phyloP scores from a whole-genome alignment of 1,140 invertebrate genomes.

The Pissodes strobi region DNA sequence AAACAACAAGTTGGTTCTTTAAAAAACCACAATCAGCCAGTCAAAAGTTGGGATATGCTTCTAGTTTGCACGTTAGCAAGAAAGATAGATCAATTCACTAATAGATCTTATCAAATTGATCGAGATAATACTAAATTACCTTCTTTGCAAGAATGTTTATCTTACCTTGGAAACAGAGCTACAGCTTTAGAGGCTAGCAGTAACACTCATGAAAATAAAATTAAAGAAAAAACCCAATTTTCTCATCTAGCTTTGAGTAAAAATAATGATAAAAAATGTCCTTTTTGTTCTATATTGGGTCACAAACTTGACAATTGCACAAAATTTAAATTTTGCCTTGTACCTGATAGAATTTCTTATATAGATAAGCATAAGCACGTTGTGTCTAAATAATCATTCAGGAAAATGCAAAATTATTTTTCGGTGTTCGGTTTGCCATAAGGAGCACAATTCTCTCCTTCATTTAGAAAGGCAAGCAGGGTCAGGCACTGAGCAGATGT shows the following conservation, averaged over 20 bases:
- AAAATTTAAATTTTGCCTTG: not conserved
- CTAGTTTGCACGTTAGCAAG: not conserved
- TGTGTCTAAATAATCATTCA: not conserved
- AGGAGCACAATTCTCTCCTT: no score
- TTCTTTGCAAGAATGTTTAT: conserved; percentile 5
- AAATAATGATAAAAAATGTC: not conserved
- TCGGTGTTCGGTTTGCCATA: no score
- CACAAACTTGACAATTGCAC: not conserved
- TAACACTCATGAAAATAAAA: not conserved
- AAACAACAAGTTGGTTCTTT: conserved; percentile 12
- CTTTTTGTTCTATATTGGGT: not conserved
- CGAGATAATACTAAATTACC: not conserved
- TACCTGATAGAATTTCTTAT: not conserved
- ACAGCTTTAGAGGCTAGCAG: conserved; percentile 10
- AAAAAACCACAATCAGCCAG: conserved; percentile 3
- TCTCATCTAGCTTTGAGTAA: not conserved
- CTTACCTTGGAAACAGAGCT: conserved; percentile 12
- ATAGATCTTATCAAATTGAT: conserved; percentile 9
- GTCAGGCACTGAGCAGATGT: conserved; percentile 1
- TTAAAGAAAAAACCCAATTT: not conserved
- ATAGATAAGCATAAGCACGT: not conserved
- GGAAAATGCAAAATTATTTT: no score
- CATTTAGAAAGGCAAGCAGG: not conserved
- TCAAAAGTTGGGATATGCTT: conserved; percentile 7
- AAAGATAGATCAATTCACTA: conserved; percentile 9